phyloP scores from a whole-genome alignment of 2,113 vertebrate genomes.

The Muntiacus muntjak region DNA sequence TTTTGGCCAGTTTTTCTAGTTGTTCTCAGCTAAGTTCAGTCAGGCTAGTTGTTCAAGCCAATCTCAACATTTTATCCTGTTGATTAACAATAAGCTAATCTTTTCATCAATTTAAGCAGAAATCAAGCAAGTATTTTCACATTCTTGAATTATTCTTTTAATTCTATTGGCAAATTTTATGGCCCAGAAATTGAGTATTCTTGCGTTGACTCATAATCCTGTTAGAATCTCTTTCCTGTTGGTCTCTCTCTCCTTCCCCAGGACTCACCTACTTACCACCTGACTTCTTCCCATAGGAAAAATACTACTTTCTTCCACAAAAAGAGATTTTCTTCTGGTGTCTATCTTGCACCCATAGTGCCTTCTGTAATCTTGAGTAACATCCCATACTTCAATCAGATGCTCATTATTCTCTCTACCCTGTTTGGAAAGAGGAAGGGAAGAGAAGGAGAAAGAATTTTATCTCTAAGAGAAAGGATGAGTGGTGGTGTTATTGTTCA shows the following conservation, averaged over 20 bases:
- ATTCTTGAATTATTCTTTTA: neutral
- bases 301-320: neutral
- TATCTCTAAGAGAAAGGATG: neutral
- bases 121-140: neutral
- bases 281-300: neutral
- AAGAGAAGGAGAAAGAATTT: neutral
- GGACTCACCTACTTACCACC: neutral
- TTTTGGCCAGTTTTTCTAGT: neutral
- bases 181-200: neutral
- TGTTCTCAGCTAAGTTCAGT: neutral
- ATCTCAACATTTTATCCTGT: neutral
- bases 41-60: neutral
- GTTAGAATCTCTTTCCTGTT: neutral
- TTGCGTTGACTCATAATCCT: neutral
- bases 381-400: neutral
- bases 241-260: neutral
- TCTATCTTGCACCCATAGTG: neutral
- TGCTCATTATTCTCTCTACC: neutral
- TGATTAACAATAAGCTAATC: neutral
- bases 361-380: neutral
- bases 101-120: neutral
- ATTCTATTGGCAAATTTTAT: neutral
- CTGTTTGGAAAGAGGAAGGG: neutral
- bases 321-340: neutral
- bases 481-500: neutral